Evolutionary conservation across 1,140 invertebrate genomes (phyloP).

Genomic region (Drosophila subpulchrella): DNA sequence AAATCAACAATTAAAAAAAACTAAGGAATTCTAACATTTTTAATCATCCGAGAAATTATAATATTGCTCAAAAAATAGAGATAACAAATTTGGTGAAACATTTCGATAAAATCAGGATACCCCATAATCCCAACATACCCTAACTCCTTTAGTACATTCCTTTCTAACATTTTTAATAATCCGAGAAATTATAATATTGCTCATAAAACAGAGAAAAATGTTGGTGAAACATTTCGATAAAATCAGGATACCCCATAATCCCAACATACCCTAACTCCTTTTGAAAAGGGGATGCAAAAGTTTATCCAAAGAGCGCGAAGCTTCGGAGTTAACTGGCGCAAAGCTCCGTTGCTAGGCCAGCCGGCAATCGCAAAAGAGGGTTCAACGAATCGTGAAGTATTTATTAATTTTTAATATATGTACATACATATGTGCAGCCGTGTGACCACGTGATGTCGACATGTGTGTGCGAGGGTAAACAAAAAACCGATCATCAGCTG

Average conservation of each 20-base stretch:
- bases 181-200: too few relatives aligned
- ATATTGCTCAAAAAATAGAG: too few relatives aligned
- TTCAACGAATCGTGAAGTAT: constrained; percentile 39
- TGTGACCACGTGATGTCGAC: constrained; percentile 12
- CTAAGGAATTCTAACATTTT: too few relatives aligned
- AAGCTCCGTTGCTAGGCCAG: constrained; percentile 34
- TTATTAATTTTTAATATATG: constrained; percentile 7
- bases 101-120: neutral
- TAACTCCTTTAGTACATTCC: constrained; percentile 1
- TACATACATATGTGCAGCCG: neutral
- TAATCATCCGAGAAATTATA: too few relatives aligned
- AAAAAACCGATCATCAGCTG: constrained; percentile 71
- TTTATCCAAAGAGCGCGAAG: constrained; percentile 51
- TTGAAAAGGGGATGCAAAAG: constrained; percentile 13
- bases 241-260: neutral
- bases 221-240: neutral
- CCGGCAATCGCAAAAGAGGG: constrained; percentile 23
- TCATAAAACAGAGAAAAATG: neutral
- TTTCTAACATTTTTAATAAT: too few relatives aligned
- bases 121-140: neutral
- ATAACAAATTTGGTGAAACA: too few relatives aligned
- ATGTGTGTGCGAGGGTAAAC: constrained; percentile 54
- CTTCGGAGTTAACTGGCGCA: constrained; percentile 27
- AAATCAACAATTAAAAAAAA: too few relatives aligned
- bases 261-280: neutral